Conservation (phyloP, 2,113 vertebrate genomes). For the Heloderma charlesbogerti region DNA sequence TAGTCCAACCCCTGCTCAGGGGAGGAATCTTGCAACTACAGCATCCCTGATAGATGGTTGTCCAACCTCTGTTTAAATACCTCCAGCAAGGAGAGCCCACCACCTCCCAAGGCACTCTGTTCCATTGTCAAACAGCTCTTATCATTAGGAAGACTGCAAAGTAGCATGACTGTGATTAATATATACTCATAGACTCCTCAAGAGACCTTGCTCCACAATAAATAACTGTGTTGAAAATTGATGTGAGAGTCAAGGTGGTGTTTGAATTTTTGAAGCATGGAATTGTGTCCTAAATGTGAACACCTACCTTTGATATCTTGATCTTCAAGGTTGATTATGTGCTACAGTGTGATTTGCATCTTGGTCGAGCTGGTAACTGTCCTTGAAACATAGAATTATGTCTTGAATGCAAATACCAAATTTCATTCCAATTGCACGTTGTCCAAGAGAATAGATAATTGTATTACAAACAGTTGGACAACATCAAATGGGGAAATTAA, state of each 20-base stretch:
- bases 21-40: background rate
- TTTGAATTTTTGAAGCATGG: background rate
- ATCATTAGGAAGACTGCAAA: background rate
- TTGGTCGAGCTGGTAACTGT: background rate
- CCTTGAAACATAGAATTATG: background rate
- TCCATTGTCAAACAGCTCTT: background rate
- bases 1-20: too few relatives aligned
- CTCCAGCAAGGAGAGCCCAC: background rate
- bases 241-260: background rate
- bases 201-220: background rate
- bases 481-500: background rate
- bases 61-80: background rate
- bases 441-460: background rate
- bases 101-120: background rate
- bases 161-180: background rate
- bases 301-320: background rate
- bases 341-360: background rate
- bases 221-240: background rate
- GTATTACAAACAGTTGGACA: background rate
- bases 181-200: background rate
- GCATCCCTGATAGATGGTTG: background rate
- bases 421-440: background rate
- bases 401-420: background rate
- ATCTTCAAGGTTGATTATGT: background rate
- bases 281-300: background rate